Evolutionary conservation across 2,113 vertebrate genomes (phyloP).

Genomic region (Caracal caracal): DNA sequence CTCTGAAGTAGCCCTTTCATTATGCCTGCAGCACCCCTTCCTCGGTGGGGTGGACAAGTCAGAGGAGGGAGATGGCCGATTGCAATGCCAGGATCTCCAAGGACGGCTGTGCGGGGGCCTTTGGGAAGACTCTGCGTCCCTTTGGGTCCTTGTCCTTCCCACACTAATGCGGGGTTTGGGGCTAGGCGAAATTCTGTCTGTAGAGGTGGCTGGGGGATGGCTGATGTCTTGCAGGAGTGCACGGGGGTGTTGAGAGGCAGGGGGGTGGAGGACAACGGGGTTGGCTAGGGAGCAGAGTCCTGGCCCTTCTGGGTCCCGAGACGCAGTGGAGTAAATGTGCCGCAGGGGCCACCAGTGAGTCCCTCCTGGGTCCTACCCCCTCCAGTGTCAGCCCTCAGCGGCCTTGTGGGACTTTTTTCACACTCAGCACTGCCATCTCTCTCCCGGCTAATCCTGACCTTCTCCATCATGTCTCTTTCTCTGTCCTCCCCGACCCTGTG

Average conservation of each 20-base stretch:
- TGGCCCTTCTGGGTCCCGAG: background rate
- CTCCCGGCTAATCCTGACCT: background rate
- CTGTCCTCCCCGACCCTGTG: background rate
- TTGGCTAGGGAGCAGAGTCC: background rate
- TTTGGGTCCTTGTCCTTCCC: background rate
- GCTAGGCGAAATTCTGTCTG: background rate
- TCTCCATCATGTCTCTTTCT: background rate
- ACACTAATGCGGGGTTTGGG: accelerated
- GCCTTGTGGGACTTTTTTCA: background rate
- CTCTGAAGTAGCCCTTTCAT: slow-evolving; percentile 35
- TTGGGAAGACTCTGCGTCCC: background rate
- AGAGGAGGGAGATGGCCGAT: background rate
- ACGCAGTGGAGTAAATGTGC: background rate
- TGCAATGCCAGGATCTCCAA: background rate
- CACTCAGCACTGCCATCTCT: background rate
- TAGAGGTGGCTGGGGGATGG: background rate
- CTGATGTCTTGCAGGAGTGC: background rate
- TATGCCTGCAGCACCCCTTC: background rate
- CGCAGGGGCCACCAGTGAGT: background rate
- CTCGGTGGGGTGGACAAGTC: background rate
- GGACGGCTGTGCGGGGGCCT: background rate
- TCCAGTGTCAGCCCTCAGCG: accelerated
- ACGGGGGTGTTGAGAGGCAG: background rate
- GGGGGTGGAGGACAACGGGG: background rate
- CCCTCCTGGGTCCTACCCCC: too few species aligned